Evolutionary conservation across 2,888 invertebrate genomes (phyloP).

Genomic region (Eilema caniola): DNA sequence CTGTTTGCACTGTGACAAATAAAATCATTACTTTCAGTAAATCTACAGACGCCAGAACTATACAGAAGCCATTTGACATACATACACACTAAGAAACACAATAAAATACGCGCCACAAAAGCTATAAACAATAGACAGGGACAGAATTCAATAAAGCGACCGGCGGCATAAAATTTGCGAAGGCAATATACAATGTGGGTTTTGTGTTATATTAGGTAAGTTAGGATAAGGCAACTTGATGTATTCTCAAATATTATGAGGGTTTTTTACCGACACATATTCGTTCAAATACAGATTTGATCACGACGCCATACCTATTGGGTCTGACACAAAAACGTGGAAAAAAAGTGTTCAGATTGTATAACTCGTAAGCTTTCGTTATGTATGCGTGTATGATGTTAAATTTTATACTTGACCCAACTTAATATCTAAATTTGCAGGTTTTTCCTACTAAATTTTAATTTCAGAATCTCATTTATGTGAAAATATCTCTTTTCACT

Average conservation of each 20-base stretch:
- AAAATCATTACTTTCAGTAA: slow-evolving; percentile 4
- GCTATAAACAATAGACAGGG: slow-evolving; percentile 11
- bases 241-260: slow-evolving; percentile 5
- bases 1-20: background rate
- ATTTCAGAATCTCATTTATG: too few species aligned
- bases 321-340: too few species aligned
- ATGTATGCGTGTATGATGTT: too few species aligned
- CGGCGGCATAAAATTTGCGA: slow-evolving; percentile 12
- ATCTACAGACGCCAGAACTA: background rate
- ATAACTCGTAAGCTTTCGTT: too few species aligned
- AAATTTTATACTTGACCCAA: too few species aligned
- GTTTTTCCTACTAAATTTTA: too few species aligned
- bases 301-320: too few species aligned
- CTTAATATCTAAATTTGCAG: too few species aligned
- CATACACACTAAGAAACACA: slow-evolving; percentile 7
- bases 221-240: background rate
- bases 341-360: too few species aligned
- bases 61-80: too few species aligned
- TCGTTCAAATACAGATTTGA: background rate
- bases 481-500: too few species aligned
- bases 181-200: background rate
- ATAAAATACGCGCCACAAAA: slow-evolving; percentile 6
- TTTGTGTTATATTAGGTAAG: background rate
- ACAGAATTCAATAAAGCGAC: slow-evolving; percentile 14
- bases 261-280: background rate